Percentiles rank a stretch among this genome's conserved stretches.
Conservation (phyloP, 92 coral and sea anemone genomes). For the Actinernus sp. region DNA sequence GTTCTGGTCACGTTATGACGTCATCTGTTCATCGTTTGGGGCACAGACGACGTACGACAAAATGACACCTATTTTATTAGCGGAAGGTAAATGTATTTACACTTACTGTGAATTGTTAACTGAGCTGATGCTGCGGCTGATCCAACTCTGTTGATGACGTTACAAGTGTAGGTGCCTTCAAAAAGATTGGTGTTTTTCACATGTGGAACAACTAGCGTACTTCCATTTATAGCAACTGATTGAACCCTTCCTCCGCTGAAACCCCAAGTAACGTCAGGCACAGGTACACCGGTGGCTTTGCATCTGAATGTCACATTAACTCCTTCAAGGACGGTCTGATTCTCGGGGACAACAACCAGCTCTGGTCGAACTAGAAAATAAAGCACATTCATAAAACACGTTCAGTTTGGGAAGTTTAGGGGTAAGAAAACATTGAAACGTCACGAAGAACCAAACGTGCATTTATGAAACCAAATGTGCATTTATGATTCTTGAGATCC, state of each 20-base stretch:
- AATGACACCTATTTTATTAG: too few relatives aligned
- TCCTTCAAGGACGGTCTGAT: not conserved
- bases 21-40: too few relatives aligned
- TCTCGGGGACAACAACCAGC: slow-evolving; percentile 13
- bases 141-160: slow-evolving; percentile 23
- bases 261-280: slow-evolving; percentile 36
- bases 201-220: slow-evolving; percentile 9
- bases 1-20: too few relatives aligned
- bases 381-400: not conserved
- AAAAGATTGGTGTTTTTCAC: slow-evolving; percentile 26
- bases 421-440: not conserved
- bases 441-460: too few relatives aligned
- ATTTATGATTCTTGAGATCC: too few relatives aligned
- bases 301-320: slow-evolving; percentile 26
- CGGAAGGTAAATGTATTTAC: not conserved
- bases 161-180: slow-evolving; percentile 48
- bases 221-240: not conserved
- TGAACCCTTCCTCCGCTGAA: slow-evolving; percentile 34
- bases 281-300: slow-evolving; percentile 55
- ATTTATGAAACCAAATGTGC: too few relatives aligned
- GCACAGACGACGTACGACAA: too few relatives aligned
- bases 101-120: slow-evolving; percentile 46
- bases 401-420: too few relatives aligned
- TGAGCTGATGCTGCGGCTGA: slow-evolving; percentile 1
- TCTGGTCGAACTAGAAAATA: slow-evolving; percentile 62